Base-by-base conservation (phyloP, 2,888 invertebrate species). In the Charanyca ferruginea region DNA sequence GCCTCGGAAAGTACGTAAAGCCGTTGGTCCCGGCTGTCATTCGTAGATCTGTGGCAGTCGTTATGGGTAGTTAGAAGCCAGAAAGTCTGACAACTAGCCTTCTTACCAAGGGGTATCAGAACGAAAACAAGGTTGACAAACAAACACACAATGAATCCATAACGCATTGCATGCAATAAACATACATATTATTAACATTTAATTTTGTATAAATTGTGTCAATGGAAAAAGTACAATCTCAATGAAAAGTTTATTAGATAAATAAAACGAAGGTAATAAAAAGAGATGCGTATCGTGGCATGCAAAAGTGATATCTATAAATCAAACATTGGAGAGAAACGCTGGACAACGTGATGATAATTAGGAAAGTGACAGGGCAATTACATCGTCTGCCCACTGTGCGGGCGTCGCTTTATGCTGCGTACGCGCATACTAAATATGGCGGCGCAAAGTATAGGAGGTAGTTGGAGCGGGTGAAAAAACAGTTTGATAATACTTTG, bases 351-450 rank as follows among this genome's bases (percentile, higher is more conserved):
- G 86, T 84, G 87, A 87, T 90, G 90, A 83, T 91, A 90, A 92
- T 93, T 91, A 92, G 88, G 89, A 94, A 94, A 94, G 93, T 94
- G 93, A 93, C 93, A 90, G 89, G 89, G 91, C 90, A 93, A 94
- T 94, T 93, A 93, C 85, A 72, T 73, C 85, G 89, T 87, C 84
- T 85, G 85, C 84, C 82, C 80, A 85, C 85, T 83, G 89, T 88
- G 81, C 85, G 62, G 83, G 74, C 82, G 79, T 77, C 81, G 82
- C 67, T 81, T 80, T 77, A 61, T 79, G 72, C 77, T 81, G 85
- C 85, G 83, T 85, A 85, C 77, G 81, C 86, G 87, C 87, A 87
- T 86, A 84, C 59, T 84, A 61, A 86, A 81, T 61, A 66, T 65
- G 35, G 22, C 5, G 61, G 51, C 16, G n/a, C 38, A 62, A 79